Evolutionary conservation across 2,113 vertebrate genomes (phyloP), one percentile per base, ranked within the genome.

Genomic region (Thryonomys swinderianus): DNA sequence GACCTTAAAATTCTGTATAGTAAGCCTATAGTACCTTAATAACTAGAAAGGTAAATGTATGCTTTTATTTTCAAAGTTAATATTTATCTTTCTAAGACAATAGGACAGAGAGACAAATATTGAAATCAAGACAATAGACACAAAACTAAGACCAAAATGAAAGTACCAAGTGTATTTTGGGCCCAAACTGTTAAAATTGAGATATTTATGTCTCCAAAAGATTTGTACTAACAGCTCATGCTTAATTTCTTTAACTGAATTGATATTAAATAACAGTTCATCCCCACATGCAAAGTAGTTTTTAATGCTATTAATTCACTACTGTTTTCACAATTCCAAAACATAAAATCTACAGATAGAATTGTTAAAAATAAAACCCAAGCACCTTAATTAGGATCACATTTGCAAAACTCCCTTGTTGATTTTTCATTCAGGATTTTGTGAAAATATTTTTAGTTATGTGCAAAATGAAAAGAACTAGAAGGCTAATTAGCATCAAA

Each of bases 401-500:
- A 94, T 95, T 97, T 94, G 27, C 66, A 91, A 92, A 94, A 87
- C n/a, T 78, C 83, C 78, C 81, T 94, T 96, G 71, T 86, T 96
- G 83, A 67, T 92, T 95, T 96, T 91, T 59, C 81, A 78, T 90
- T 97, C 95, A 95, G n/a, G 90, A 90, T 80, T 95, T 94, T 73
- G n/a, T 95, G 84, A 94, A 96, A 96, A 96, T 87, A 97, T 61
- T 96, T 91, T 97, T 79, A 96, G 94, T 85, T 40, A 30, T 88
- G 76, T 93, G 94, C 90, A 95, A 96, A 97, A 92, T 92, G 85
- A 90, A 95, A 96, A 66, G 91, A 96, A 96, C 71, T 86, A 93
- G 66, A 80, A 97, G 27, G 81, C 64, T 96, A 96, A 97, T 97
- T 96, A 96, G 55, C 34, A 93, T 95, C 84, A 96, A 90, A 97